phyloP scores from a whole-genome alignment of 1,140 invertebrate genomes.

The Drosophila micromelanica region DNA sequence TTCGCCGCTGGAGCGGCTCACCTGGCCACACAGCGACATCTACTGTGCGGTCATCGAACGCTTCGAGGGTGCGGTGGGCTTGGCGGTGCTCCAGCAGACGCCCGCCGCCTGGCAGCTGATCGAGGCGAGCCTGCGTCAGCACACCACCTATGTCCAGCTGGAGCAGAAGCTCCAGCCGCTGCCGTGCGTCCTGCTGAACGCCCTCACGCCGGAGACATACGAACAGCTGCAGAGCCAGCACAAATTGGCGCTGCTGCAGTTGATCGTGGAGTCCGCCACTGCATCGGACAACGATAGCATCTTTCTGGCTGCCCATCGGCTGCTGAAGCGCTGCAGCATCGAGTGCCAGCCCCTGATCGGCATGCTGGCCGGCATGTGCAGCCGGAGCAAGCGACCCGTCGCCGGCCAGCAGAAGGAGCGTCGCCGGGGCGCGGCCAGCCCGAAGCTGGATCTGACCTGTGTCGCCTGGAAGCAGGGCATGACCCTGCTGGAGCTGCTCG shows the following conservation, averaged over 20 bases:
- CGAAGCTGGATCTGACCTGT: constrained; percentile 84
- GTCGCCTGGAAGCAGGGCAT: constrained; percentile 91
- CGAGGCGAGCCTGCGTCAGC: constrained; percentile 48
- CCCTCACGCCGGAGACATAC: constrained; percentile 86
- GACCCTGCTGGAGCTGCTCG: constrained; percentile 92
- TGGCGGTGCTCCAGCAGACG: constrained; percentile 40
- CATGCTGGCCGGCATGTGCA: constrained; percentile 84
- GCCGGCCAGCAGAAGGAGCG: constrained; percentile 30
- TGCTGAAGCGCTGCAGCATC: constrained; percentile 89
- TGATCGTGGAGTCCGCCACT: constrained; percentile 85
- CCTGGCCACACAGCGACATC: constrained; percentile 62
- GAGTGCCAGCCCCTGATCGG: constrained; percentile 87
- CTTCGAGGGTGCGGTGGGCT: constrained; percentile 53
- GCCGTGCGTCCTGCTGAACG: constrained; percentile 65
- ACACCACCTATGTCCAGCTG: constrained; percentile 57
- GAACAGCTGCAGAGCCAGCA: constrained; percentile 84
- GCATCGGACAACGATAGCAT: constrained; percentile 86
- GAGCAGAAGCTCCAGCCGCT: constrained; percentile 65
- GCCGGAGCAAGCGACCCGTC: constrained; percentile 8
- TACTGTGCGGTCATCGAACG: constrained; percentile 61
- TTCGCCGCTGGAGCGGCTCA: constrained; percentile 46
- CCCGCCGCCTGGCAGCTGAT: constrained; percentile 68
- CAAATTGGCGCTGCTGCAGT: constrained; percentile 82
- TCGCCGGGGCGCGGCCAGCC: constrained; percentile 65
- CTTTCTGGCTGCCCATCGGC: constrained; percentile 86